Conservation (phyloP, 2,113 vertebrate species). For the Turnix velox region DNA sequence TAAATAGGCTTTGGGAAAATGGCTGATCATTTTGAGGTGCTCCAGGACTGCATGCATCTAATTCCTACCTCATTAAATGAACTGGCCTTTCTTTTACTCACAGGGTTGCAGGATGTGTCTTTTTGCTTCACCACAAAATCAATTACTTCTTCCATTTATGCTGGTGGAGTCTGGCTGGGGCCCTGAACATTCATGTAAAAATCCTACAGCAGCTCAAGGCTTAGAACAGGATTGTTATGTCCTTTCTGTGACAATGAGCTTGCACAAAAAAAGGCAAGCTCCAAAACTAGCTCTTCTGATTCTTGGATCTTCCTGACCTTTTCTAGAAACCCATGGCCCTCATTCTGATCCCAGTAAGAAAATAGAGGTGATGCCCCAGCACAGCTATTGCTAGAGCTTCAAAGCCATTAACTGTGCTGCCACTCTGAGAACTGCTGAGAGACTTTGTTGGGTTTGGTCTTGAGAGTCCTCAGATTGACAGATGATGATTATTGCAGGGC, state of each 20-base stretch:
- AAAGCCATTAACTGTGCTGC: not conserved
- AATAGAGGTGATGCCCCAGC: not conserved
- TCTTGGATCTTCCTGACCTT: not conserved
- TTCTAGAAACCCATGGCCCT: not conserved
- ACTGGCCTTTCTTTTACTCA: not conserved
- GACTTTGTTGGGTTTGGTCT: not conserved
- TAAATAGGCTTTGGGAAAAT: not conserved
- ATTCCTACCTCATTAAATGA: not conserved
- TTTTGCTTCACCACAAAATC: not conserved
- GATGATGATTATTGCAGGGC: not conserved
- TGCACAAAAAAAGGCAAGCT: not conserved
- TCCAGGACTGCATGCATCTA: not conserved
- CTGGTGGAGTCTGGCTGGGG: not conserved
- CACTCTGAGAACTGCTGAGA: not conserved
- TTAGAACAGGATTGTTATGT: not conserved
- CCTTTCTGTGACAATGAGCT: not conserved
- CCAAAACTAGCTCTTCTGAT: not conserved
- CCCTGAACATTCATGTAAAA: accelerated
- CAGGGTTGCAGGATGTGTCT: not conserved
- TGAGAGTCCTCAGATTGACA: not conserved
- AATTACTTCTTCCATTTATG: not conserved
- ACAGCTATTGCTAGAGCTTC: not conserved
- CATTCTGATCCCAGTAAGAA: not conserved
- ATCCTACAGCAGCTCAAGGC: not conserved
- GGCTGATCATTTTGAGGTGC: not conserved